phyloP scores from a whole-genome alignment of 2,888 invertebrate genomes.

The Galerucella pusilla region DNA sequence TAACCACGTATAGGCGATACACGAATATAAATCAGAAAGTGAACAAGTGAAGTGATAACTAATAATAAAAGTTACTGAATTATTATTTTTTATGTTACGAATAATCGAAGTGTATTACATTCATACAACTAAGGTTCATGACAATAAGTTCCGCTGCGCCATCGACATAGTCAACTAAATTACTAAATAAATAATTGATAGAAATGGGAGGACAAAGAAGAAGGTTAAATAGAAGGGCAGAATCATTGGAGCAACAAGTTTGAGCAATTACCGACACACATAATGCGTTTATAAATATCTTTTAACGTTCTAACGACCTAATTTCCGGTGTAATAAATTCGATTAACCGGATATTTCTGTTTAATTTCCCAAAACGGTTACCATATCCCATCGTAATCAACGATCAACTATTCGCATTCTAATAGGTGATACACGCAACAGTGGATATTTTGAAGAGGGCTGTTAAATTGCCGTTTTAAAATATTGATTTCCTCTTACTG shows the following conservation, averaged over 20 bases:
- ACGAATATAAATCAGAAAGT: too few relatives aligned
- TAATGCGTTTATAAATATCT: constrained; percentile 44
- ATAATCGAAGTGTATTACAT: too few relatives aligned
- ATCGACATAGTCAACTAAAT: too few relatives aligned
- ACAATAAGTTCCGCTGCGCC: too few relatives aligned
- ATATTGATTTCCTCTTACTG: background rate
- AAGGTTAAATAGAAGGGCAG: constrained; percentile 34
- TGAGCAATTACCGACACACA: constrained; percentile 33
- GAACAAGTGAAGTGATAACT: too few relatives aligned
- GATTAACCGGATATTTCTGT: constrained; percentile 59
- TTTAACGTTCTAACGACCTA: constrained; percentile 49
- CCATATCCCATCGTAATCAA: constrained; percentile 50
- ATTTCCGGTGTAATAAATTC: constrained; percentile 59
- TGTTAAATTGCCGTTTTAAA: background rate
- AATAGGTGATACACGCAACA: constrained; percentile 45
- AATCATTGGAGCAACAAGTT: constrained; percentile 36
- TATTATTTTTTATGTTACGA: too few relatives aligned
- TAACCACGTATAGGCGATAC: too few relatives aligned
- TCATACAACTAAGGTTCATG: too few relatives aligned
- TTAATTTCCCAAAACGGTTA: constrained; percentile 57
- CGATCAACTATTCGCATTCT: constrained; percentile 43
- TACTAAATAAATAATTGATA: background rate
- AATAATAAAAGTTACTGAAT: too few relatives aligned
- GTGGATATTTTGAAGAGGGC: constrained; percentile 11
- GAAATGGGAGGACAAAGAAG: constrained; percentile 27